Percentiles rank a stretch among this genome's conserved stretches.
Conservation (phyloP, 2,888 invertebrate species). For the Ormyrus pomaceus region DNA sequence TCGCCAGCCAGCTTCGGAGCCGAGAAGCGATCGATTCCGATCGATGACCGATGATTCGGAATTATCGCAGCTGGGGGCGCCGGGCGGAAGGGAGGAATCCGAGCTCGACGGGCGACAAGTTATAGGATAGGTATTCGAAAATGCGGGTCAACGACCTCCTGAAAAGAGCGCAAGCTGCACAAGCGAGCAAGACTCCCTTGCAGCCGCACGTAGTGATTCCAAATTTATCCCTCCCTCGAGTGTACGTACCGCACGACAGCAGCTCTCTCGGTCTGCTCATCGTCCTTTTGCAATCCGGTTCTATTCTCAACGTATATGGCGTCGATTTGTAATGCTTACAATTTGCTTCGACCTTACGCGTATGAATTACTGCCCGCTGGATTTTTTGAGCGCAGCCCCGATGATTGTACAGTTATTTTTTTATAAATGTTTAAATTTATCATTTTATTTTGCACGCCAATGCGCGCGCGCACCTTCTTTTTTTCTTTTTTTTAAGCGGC, state of each 20-base stretch:
- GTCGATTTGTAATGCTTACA: slow-evolving; percentile 43
- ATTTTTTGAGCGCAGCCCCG: slow-evolving; percentile 8
- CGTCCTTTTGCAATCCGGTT: slow-evolving; percentile 54
- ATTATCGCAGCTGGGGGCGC: not conserved
- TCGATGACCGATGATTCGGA: slow-evolving; percentile 18
- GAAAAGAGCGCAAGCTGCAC: slow-evolving; percentile 41
- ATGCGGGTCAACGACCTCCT: slow-evolving; percentile 57
- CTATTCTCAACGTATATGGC: slow-evolving; percentile 56
- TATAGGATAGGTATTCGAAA: slow-evolving; percentile 26
- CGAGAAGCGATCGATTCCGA: slow-evolving; percentile 2
- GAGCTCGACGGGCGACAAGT: slow-evolving; percentile 30
- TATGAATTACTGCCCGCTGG: slow-evolving; percentile 7
- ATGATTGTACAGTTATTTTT: slow-evolving; percentile 20
- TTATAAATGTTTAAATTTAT: slow-evolving; percentile 15
- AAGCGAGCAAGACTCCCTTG: slow-evolving; percentile 5
- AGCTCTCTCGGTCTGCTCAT: slow-evolving; percentile 50
- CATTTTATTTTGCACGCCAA: slow-evolving; percentile 6
- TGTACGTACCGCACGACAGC: slow-evolving; percentile 6
- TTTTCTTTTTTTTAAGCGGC: not conserved
- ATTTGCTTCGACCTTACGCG: slow-evolving; percentile 31
- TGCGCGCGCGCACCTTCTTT: too few relatives aligned
- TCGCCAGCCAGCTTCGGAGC: not conserved
- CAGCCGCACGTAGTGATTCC: slow-evolving; percentile 47
- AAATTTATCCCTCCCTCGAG: slow-evolving; percentile 63
- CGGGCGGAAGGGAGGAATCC: not conserved